These are phyloP conservation scores for Epiblema foenella DNA, from an alignment of 2,888 invertebrate genomes.

Conservation along the genomic window DNA sequence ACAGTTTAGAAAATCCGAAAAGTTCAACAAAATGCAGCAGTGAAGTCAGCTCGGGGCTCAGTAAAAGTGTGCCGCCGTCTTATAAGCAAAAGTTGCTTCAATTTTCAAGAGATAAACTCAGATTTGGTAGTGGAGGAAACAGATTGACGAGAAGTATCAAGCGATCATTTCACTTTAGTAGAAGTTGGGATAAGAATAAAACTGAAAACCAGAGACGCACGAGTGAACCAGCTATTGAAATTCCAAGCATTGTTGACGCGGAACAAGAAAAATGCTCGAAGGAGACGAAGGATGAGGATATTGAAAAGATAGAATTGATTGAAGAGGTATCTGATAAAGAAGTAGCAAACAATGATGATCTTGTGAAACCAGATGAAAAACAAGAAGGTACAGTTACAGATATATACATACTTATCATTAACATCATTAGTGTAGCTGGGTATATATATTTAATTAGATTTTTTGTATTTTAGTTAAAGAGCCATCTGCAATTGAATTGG, in stretches of 20 bases:
- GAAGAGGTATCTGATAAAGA: slow-evolving; percentile 74
- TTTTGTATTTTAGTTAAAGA: slow-evolving; percentile 67
- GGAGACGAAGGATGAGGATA: slow-evolving; percentile 76
- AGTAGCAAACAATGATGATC: slow-evolving; percentile 72
- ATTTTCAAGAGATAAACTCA: slow-evolving; percentile 78
- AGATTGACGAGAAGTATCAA: slow-evolving; percentile 79
- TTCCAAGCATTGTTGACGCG: slow-evolving; percentile 61
- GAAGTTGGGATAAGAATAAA: slow-evolving; percentile 79
- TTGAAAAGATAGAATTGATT: slow-evolving; percentile 77
- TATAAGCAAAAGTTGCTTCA: slow-evolving; percentile 81
- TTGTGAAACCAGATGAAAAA: slow-evolving; percentile 65
- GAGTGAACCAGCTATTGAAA: slow-evolving; percentile 76
- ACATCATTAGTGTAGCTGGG: neutral
- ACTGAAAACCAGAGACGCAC: slow-evolving; percentile 71
- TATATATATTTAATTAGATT: slow-evolving; percentile 3
- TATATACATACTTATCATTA: slow-evolving; percentile 14
- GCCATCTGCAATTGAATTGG: slow-evolving; percentile 90
- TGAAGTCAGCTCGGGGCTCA: slow-evolving; percentile 74
- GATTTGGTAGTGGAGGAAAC: slow-evolving; percentile 79
- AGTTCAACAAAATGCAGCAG: slow-evolving; percentile 75
- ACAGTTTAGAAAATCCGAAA: slow-evolving; percentile 77
- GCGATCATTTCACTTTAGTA: slow-evolving; percentile 78
- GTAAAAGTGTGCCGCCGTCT: slow-evolving; percentile 82
- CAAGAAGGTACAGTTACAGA: slow-evolving; percentile 62
- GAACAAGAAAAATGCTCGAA: slow-evolving; percentile 68